These are phyloP conservation scores for Phyllopteryx taeniolatus DNA, from an alignment of 2,113 vertebrate genomes.

Conservation along the genomic window DNA sequence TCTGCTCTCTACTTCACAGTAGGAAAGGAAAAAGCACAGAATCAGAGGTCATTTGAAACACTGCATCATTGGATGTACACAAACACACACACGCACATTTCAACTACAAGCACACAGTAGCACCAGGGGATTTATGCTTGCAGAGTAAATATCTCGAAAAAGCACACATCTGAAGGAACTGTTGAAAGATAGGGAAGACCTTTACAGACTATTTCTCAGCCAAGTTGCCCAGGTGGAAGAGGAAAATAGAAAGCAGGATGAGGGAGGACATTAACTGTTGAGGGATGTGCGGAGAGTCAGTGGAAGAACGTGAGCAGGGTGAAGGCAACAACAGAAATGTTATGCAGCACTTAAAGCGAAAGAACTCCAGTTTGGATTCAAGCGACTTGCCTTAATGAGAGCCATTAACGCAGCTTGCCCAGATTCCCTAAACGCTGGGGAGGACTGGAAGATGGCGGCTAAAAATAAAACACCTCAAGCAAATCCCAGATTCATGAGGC, in stretches of 20 bases:
- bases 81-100: slow-evolving; percentile 10
- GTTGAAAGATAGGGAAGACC: slow-evolving; percentile 45
- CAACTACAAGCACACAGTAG: slow-evolving; percentile 19
- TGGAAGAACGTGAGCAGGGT: neutral
- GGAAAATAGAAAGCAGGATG: slow-evolving; percentile 5
- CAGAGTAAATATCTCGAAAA: slow-evolving; percentile 44
- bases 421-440: slow-evolving; percentile 39
- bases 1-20: slow-evolving; percentile 53
- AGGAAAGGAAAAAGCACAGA: slow-evolving; percentile 36
- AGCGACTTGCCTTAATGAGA: slow-evolving; percentile 59
- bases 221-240: slow-evolving; percentile 19
- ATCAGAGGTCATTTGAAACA: slow-evolving; percentile 47
- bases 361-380: slow-evolving; percentile 54
- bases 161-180: slow-evolving; percentile 30
- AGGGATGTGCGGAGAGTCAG: neutral
- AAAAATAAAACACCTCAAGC: slow-evolving; percentile 60
- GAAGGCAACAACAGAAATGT: slow-evolving; percentile 35
- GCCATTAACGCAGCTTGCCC: slow-evolving; percentile 54
- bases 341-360: slow-evolving; percentile 45
- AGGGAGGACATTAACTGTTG: slow-evolving; percentile 1
- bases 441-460: slow-evolving; percentile 43
- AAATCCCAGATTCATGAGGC: slow-evolving; percentile 46
- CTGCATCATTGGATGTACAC: slow-evolving; percentile 28
- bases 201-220: slow-evolving; percentile 39
- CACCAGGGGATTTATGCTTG: slow-evolving; percentile 13